phyloP scores from a whole-genome alignment of 2,797 vertebrate genomes.

The Natrix natrix region DNA sequence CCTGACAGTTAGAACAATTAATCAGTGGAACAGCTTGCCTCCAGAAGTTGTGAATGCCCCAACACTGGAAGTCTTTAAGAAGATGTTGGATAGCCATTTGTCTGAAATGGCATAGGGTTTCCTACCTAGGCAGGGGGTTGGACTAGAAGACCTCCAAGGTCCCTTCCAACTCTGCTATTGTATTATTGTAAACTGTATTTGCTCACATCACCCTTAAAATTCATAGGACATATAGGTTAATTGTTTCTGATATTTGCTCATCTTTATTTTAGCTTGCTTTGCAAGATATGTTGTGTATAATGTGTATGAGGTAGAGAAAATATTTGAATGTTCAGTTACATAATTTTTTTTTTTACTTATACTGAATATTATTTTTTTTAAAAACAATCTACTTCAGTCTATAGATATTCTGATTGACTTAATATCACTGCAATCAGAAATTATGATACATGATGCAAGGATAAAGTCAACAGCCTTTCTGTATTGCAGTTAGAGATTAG shows the following conservation, averaged over 20 bases:
- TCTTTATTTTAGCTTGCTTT: not conserved
- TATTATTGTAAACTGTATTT: too few relatives aligned
- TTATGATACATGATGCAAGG: not conserved
- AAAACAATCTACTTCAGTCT: not conserved
- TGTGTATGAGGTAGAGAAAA: not conserved
- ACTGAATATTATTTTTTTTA: not conserved
- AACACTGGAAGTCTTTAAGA: too few relatives aligned
- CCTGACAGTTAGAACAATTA: too few relatives aligned
- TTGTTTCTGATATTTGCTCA: not conserved
- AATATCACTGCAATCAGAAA: not conserved
- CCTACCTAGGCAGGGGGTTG: too few relatives aligned
- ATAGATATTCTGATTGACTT: not conserved
- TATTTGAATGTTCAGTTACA: not conserved
- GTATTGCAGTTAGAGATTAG: not conserved
- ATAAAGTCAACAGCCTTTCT: not conserved
- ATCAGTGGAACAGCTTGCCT: too few relatives aligned
- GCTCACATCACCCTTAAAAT: not conserved
- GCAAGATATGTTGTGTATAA: not conserved
- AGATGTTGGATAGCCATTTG: too few relatives aligned
- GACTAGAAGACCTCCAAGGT: too few relatives aligned
- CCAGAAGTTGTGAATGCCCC: too few relatives aligned
- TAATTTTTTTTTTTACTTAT: not conserved
- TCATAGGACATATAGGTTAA: not conserved
- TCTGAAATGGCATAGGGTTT: too few relatives aligned
- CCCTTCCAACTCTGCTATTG: too few relatives aligned